Evolutionary conservation across 2,797 vertebrate genomes (phyloP).

Genomic region (Enoplosus armatus): DNA sequence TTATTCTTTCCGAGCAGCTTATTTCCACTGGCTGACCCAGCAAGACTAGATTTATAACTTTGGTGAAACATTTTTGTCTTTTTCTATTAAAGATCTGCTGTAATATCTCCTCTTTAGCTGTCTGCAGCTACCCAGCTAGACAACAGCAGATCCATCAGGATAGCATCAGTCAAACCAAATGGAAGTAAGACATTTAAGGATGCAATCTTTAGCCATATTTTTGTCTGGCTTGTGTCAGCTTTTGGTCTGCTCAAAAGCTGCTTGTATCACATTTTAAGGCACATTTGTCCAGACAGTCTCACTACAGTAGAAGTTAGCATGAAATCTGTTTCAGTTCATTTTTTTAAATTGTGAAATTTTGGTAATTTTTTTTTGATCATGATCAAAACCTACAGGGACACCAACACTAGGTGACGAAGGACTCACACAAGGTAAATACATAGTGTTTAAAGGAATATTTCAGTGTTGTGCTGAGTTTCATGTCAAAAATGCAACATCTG

Average conservation of each 20-base stretch:
- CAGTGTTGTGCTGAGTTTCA: neutral
- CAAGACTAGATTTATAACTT: constrained; percentile 14
- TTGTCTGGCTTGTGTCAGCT: neutral
- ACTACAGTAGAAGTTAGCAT: neutral
- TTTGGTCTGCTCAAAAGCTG: neutral
- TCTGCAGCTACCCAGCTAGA: neutral
- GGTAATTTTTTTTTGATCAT: neutral
- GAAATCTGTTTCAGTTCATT: neutral
- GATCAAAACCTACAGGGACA: neutral
- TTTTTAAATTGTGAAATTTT: neutral
- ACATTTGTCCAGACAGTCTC: neutral
- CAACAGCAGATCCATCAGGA: constrained; percentile 20
- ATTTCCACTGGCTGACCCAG: constrained; percentile 38
- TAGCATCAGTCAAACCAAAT: neutral
- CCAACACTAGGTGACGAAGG: neutral
- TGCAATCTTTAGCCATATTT: neutral
- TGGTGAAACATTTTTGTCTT: constrained; percentile 15
- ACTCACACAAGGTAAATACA: neutral
- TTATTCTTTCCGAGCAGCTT: constrained; percentile 16
- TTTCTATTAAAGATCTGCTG: constrained; percentile 16
- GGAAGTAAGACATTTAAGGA: neutral
- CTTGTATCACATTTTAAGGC: neutral
- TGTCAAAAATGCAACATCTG: constrained; percentile 24
- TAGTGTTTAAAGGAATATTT: neutral
- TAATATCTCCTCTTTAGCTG: neutral